Conservation (phyloP, 1,140 invertebrate species). For the Oedothorax gibbosus region DNA sequence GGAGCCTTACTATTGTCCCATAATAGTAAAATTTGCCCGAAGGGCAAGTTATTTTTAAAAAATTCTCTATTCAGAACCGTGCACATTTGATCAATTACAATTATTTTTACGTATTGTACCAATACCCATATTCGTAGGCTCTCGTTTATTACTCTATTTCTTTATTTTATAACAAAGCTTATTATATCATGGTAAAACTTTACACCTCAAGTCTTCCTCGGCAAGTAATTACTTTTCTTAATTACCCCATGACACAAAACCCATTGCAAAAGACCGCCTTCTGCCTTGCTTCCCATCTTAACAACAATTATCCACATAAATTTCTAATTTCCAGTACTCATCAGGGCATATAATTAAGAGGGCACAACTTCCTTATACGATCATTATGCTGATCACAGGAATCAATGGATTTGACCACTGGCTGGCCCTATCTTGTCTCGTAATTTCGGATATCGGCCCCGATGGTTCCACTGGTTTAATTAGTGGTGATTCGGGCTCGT, state of each 20-base stretch:
- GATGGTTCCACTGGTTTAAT: constrained; percentile 29
- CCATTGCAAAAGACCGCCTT: constrained; percentile 16
- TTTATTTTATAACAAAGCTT: no score
- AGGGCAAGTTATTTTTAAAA: no score
- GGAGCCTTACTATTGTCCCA: no score
- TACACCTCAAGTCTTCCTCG: constrained; percentile 4
- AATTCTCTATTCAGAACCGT: no score
- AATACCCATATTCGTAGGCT: no score
- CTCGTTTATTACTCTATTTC: no score
- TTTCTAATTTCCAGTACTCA: constrained; percentile 25
- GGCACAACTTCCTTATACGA: constrained; percentile 21
- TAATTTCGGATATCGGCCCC: constrained; percentile 6
- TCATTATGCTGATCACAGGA: constrained; percentile 43
- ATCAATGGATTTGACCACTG: constrained; percentile 9
- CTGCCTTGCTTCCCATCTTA: neutral
- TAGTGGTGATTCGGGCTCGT: neutral
- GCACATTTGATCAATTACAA: no score
- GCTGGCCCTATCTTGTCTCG: neutral
- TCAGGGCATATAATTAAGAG: constrained; percentile 47
- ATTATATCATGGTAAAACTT: neutral
- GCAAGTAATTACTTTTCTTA: constrained; percentile 30
- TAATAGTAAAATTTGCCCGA: no score
- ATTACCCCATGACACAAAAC: constrained; percentile 9
- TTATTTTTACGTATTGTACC: no score
- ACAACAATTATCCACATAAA: constrained; percentile 31